These are phyloP conservation scores for Otus sunia DNA, from an alignment of 2,113 vertebrate genomes.

Conservation along the genomic window DNA sequence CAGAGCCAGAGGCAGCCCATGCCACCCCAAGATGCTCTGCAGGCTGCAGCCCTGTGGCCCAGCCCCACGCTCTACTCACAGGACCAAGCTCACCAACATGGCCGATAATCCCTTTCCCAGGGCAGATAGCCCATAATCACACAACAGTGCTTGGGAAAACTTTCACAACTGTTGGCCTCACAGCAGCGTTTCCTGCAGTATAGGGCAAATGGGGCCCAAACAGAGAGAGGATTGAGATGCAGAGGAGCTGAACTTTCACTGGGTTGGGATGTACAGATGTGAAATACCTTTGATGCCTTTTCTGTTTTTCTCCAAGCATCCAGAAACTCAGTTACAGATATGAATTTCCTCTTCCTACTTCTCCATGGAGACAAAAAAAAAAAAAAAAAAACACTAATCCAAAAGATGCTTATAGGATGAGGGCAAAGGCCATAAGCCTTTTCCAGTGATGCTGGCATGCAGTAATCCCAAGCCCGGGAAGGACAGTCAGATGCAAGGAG, in stretches of 20 bases:
- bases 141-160: not conserved
- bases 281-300: not conserved
- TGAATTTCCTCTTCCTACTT: not conserved
- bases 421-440: not conserved
- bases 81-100: not conserved
- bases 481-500: not conserved
- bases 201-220: not conserved
- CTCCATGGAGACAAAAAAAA: not conserved
- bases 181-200: not conserved
- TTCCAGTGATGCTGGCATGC: not conserved
- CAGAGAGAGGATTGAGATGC: not conserved
- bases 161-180: not conserved
- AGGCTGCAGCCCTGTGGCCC: not conserved
- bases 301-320: not conserved
- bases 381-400: not conserved
- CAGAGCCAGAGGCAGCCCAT: not conserved
- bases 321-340: not conserved
- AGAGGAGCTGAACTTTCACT: not conserved
- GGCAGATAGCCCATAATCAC: not conserved
- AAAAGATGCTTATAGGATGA: not conserved
- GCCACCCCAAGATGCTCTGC: not conserved
- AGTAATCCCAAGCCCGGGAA: not conserved
- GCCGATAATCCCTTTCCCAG: too few species aligned
- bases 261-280: not conserved
- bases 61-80: fast-evolving